Conservation (phyloP, 2,797 vertebrate species). For the Cheirogaleus major region DNA sequence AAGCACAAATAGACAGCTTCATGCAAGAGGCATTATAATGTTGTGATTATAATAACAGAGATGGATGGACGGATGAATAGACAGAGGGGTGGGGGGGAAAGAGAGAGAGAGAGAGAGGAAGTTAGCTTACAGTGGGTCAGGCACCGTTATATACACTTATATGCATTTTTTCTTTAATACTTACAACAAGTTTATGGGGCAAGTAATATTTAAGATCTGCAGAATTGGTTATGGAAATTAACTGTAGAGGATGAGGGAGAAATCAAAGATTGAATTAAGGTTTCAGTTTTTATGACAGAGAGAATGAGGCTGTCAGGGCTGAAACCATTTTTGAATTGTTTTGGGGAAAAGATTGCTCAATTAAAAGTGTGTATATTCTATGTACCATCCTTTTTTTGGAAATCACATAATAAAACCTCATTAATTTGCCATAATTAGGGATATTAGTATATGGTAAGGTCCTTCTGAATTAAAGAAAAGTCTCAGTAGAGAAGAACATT, state of each 20-base stretch:
- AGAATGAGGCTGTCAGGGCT: neutral
- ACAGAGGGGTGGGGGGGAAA: neutral
- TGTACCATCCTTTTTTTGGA: neutral
- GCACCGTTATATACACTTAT: neutral
- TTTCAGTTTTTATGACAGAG: neutral
- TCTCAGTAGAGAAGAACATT: neutral
- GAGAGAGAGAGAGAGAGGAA: neutral
- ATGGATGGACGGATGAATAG: neutral
- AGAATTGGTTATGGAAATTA: neutral
- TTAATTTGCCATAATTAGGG: neutral
- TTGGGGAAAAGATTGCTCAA: neutral
- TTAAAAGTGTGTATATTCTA: neutral
- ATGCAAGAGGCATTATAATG: neutral
- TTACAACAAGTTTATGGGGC: neutral
- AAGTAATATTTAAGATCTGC: neutral
- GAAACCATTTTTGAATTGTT: conserved; percentile 23
- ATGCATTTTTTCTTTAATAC: neutral
- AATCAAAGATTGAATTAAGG: neutral
- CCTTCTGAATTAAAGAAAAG: neutral
- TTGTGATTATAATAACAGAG: neutral
- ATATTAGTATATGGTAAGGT: neutral
- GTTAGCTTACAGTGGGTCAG: neutral
- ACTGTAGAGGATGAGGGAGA: neutral
- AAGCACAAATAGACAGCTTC: neutral
- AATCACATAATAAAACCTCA: neutral